phyloP scores from a whole-genome alignment of 2,888 invertebrate species.

The Andrena bicolor region DNA sequence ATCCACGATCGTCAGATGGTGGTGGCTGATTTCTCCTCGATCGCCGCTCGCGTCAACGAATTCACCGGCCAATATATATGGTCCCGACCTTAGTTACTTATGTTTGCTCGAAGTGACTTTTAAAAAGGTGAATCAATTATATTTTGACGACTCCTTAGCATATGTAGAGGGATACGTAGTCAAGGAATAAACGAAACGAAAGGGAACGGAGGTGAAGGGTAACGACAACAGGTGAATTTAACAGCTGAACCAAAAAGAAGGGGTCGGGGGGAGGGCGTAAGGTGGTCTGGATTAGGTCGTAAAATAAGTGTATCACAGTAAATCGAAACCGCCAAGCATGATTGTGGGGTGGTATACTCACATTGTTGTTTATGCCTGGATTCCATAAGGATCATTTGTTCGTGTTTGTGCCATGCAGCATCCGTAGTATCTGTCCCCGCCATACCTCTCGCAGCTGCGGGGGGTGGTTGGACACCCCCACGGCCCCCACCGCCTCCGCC shows the following conservation, averaged over 20 bases:
- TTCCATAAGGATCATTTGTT: slow-evolving; percentile 85
- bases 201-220: not conserved
- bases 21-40: no score
- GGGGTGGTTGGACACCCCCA: slow-evolving; percentile 83
- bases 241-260: not conserved
- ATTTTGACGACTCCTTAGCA: not conserved
- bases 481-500: slow-evolving; percentile 78
- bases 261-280: not conserved
- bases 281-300: not conserved
- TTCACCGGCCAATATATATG: no score
- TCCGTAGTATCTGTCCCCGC: slow-evolving; percentile 84
- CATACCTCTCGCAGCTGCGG: slow-evolving; percentile 80
- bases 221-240: not conserved
- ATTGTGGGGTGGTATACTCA: slow-evolving; percentile 72
- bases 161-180: not conserved
- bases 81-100: not conserved
- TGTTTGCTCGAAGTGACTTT: not conserved
- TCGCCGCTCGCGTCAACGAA: no score
- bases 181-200: not conserved
- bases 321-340: slow-evolving; percentile 8
- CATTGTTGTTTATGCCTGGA: slow-evolving; percentile 84
- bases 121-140: not conserved
- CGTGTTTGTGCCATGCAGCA: slow-evolving; percentile 84
- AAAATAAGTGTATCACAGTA: not conserved
- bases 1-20: no score